A percentile compares a stretch with the other conserved stretches of the same genome.
Conservation (phyloP, 1,140 invertebrate species). For the Drosophila littoralis region DNA sequence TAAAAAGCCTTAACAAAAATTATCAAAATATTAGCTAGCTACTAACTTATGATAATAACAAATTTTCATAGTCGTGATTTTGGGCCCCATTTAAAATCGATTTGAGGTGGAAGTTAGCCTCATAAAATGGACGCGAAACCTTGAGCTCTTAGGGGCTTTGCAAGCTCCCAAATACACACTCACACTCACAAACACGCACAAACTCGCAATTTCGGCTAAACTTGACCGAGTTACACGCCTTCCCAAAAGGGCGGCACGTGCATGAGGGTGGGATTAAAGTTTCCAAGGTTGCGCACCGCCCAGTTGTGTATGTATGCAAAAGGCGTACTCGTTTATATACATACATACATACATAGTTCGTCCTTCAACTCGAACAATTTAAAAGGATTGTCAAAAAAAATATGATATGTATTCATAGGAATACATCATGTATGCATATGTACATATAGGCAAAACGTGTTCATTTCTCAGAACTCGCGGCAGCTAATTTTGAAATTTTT, state of each 20-base stretch:
- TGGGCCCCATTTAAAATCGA: constrained; percentile 20
- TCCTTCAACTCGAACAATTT: background rate
- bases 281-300: constrained; percentile 24
- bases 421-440: background rate
- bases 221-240: constrained; percentile 46
- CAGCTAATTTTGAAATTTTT: constrained; percentile 26
- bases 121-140: constrained; percentile 22
- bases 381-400: background rate
- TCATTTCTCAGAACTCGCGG: background rate
- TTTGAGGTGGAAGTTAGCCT: constrained; percentile 18
- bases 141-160: too few relatives aligned
- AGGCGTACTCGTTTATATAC: too few relatives aligned
- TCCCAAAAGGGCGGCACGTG: background rate
- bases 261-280: constrained; percentile 17
- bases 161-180: too few relatives aligned
- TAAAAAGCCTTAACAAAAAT: background rate
- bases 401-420: too few relatives aligned
- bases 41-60: background rate
- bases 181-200: constrained; percentile 4
- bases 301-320: background rate
- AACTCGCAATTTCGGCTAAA: constrained; percentile 32
- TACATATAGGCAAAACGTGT: background rate
- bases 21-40: too few relatives aligned
- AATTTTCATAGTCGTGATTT: background rate
- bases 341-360: background rate